Conservation (phyloP, 2,113 vertebrate species). For the Triplophysa dalaica region DNA sequence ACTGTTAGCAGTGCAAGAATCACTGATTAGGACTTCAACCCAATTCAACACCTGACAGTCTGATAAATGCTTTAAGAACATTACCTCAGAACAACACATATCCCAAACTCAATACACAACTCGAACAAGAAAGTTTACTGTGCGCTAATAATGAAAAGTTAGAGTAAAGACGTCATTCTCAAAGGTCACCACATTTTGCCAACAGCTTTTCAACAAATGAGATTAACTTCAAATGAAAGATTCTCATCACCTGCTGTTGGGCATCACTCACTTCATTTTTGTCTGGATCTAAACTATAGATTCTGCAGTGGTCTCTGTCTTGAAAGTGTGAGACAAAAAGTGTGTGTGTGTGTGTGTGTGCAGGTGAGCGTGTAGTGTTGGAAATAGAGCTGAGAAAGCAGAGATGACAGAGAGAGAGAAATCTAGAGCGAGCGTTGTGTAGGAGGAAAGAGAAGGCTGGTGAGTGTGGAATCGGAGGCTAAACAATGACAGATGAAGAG, state of each 20-base stretch:
- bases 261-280: constrained; percentile 59
- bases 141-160: background rate
- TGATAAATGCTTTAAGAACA: constrained; percentile 77
- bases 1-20: too few species aligned
- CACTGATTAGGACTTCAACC: constrained; percentile 60
- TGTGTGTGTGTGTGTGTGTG: background rate
- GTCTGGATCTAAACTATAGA: constrained; percentile 53
- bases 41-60: constrained; percentile 64
- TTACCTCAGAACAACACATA: constrained; percentile 61
- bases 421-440: constrained; percentile 25
- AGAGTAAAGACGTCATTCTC: constrained; percentile 4
- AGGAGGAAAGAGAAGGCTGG: constrained; percentile 28
- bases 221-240: constrained; percentile 59
- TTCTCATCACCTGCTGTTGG: constrained; percentile 53
- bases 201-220: constrained; percentile 37
- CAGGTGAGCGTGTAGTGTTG: constrained; percentile 23
- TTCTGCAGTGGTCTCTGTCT: constrained; percentile 40
- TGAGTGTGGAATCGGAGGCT: constrained; percentile 13
- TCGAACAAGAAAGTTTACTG: constrained; percentile 33
- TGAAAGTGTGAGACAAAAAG: constrained; percentile 16
- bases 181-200: constrained; percentile 15
- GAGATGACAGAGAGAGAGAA: background rate
- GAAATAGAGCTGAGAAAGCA: background rate
- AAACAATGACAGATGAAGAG: constrained; percentile 35
- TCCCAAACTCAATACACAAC: constrained; percentile 36